Percentiles rank a stretch among this genome's conserved stretches.
phyloP scores from a whole-genome alignment of 2,797 vertebrate species.

The Steatocranus sp. region DNA sequence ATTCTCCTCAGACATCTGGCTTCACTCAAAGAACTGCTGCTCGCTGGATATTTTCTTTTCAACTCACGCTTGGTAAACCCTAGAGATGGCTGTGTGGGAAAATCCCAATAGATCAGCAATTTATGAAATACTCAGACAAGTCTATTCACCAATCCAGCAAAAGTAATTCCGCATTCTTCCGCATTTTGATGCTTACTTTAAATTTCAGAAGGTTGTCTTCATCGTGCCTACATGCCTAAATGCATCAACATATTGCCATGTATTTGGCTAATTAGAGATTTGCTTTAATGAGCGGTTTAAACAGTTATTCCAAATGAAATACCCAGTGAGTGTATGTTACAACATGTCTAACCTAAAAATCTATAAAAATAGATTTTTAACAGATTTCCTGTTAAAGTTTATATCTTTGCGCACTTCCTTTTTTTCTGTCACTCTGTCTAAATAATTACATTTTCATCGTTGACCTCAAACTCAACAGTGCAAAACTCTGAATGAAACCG shows the following conservation, averaged over 20 bases:
- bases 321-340: background rate
- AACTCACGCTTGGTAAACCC: background rate
- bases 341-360: background rate
- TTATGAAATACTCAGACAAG: background rate
- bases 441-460: background rate
- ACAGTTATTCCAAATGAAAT: background rate
- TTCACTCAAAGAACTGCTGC: background rate
- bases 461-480: background rate
- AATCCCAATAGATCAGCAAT: background rate
- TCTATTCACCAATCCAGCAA: background rate
- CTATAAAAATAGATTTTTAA: background rate
- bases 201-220: fast-evolving
- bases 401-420: background rate
- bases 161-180: background rate
- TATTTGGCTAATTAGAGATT: background rate
- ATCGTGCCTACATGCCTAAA: background rate
- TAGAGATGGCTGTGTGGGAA: background rate
- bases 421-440: background rate
- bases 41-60: background rate
- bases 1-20: background rate
- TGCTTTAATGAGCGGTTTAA: background rate
- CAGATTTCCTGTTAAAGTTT: background rate
- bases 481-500: background rate
- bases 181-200: background rate
- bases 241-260: background rate